A percentile compares a stretch with the other conserved stretches of the same genome.
Conservation (phyloP, 53 echinoderm and acorn worm genomes). For the Henricia sp. region DNA sequence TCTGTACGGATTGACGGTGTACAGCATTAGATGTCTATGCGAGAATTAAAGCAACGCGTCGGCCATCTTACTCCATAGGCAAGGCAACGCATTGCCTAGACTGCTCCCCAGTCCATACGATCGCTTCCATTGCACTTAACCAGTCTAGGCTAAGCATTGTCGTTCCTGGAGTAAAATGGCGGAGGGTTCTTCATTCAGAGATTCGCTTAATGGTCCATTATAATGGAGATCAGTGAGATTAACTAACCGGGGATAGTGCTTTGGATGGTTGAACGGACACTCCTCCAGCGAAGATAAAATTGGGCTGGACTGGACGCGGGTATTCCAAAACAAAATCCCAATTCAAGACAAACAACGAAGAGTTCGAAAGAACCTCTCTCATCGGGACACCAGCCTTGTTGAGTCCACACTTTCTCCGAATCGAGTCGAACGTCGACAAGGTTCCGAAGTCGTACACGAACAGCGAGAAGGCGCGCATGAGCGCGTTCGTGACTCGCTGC, state of each 20-base stretch:
- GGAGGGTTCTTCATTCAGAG: too few species aligned
- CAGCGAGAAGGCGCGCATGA: constrained; percentile 8
- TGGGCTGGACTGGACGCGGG: constrained; percentile 68
- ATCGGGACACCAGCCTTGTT: neutral
- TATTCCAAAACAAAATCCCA: constrained; percentile 72
- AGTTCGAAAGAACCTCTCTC: constrained; percentile 27
- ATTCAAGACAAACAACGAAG: constrained; percentile 63
- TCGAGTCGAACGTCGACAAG: neutral
- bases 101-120: too few species aligned
- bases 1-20: too few species aligned
- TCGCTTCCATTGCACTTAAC: too few species aligned
- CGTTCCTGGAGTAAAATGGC: too few species aligned
- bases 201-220: too few species aligned
- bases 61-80: too few species aligned
- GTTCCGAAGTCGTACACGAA: constrained; percentile 21
- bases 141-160: too few species aligned
- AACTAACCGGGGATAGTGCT: constrained; percentile 34
- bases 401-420: neutral
- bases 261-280: neutral
- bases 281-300: constrained; percentile 43
- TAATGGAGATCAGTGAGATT: neutral
- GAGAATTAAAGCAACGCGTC: too few species aligned
- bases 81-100: too few species aligned
- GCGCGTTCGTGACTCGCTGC: constrained; percentile 49
- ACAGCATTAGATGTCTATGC: too few species aligned